Evolutionary conservation across 2,113 vertebrate genomes (phyloP).

Genomic region (Herpailurus yagouaroundi): DNA sequence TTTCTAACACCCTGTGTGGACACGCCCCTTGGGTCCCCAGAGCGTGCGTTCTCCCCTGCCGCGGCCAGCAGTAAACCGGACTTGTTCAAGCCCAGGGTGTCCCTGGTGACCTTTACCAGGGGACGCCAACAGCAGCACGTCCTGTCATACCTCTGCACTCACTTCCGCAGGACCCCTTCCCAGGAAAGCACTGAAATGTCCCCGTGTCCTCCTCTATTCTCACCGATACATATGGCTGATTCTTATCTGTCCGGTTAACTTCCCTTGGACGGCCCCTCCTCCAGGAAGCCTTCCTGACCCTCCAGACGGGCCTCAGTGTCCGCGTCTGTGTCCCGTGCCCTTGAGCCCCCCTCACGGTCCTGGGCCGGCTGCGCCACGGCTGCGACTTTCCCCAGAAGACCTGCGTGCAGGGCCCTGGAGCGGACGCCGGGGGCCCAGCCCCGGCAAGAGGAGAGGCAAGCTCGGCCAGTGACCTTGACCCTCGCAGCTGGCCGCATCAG

Average conservation of each 20-base stretch:
- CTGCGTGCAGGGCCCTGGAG: background rate
- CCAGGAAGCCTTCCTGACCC: background rate
- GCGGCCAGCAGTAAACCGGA: accelerated
- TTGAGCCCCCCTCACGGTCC: background rate
- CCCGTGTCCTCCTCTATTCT: accelerated
- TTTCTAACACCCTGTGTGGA: background rate
- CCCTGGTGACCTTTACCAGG: too few species aligned
- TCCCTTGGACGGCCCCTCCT: background rate
- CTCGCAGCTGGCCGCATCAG: background rate
- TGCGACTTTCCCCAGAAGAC: background rate
- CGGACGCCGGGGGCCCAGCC: too few species aligned
- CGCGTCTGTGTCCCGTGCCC: background rate
- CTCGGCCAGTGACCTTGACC: too few species aligned
- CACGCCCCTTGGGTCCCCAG: accelerated
- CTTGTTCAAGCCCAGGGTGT: too few species aligned
- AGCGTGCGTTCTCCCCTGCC: accelerated
- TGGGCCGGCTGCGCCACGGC: background rate
- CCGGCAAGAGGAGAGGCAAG: too few species aligned
- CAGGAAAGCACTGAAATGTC: background rate
- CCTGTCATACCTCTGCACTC: accelerated
- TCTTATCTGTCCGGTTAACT: background rate
- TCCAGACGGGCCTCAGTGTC: background rate
- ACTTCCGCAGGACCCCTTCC: background rate
- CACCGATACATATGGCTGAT: background rate
- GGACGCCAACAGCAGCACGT: accelerated